Conservation (phyloP, 2,113 vertebrate genomes). For the Zosterops japonicus region DNA sequence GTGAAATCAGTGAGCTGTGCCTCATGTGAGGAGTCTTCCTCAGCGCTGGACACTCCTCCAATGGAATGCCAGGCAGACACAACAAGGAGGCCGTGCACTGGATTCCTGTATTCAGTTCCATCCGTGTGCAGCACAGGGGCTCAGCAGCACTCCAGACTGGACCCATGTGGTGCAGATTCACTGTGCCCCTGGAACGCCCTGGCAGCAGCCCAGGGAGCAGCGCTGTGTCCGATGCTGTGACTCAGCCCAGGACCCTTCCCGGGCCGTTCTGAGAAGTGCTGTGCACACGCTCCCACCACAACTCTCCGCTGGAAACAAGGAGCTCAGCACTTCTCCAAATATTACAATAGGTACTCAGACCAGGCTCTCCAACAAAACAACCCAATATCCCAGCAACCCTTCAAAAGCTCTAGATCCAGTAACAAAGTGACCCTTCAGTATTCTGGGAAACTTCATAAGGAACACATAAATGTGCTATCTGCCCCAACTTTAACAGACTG, state of each 20-base stretch:
- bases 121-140: not conserved
- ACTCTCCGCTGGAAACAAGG: conserved; percentile 16
- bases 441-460: not conserved
- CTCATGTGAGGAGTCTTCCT: not conserved
- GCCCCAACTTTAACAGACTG: not conserved
- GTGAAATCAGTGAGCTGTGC: not conserved
- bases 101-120: not conserved
- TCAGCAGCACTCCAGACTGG: not conserved
- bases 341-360: not conserved
- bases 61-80: rapidly evolving
- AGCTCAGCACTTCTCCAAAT: conserved; percentile 45
- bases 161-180: rapidly evolving
- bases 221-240: not conserved
- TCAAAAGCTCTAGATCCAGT: not conserved
- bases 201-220: not conserved
- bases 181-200: not conserved
- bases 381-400: not conserved
- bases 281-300: not conserved
- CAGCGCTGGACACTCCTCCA: not conserved
- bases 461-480: not conserved
- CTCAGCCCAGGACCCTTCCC: not conserved
- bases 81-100: too few relatives aligned
- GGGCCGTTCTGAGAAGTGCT: not conserved
- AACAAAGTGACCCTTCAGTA: not conserved
- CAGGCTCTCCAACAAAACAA: not conserved